These are phyloP conservation scores for Illadopsis cleaveri DNA, from an alignment of 2,113 vertebrate genomes.

Conservation along the genomic window DNA sequence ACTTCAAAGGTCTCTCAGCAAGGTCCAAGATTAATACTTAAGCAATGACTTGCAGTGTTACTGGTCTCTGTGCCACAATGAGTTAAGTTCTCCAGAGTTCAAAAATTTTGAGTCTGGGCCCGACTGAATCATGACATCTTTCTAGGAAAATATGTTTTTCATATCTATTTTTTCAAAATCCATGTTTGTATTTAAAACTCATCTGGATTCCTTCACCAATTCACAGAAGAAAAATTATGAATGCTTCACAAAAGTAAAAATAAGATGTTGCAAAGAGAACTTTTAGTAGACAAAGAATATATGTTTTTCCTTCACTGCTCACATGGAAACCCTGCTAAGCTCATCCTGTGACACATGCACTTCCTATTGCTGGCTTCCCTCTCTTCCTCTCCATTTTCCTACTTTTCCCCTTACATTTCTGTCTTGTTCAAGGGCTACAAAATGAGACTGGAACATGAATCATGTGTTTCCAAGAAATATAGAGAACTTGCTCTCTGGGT, in stretches of 20 bases:
- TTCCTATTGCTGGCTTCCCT: slow-evolving; percentile 14
- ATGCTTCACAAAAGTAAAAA: neutral
- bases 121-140: neutral
- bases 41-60: neutral
- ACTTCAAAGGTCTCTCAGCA: neutral
- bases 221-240: neutral
- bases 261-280: neutral
- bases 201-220: neutral
- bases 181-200: neutral
- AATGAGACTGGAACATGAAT: slow-evolving; percentile 3
- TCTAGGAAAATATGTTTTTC: neutral
- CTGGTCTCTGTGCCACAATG: neutral
- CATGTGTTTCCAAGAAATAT: slow-evolving; percentile 7
- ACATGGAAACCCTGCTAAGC: neutral
- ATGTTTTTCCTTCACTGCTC: neutral
- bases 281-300: neutral
- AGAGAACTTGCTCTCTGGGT: neutral
- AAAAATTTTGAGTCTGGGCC: neutral
- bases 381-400: neutral
- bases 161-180: neutral
- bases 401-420: neutral
- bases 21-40: neutral
- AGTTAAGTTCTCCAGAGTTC: neutral
- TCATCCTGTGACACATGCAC: neutral
- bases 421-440: neutral